Evolutionary conservation across 1,140 invertebrate species (phyloP).

Genomic region (Lepidostoma basale): DNA sequence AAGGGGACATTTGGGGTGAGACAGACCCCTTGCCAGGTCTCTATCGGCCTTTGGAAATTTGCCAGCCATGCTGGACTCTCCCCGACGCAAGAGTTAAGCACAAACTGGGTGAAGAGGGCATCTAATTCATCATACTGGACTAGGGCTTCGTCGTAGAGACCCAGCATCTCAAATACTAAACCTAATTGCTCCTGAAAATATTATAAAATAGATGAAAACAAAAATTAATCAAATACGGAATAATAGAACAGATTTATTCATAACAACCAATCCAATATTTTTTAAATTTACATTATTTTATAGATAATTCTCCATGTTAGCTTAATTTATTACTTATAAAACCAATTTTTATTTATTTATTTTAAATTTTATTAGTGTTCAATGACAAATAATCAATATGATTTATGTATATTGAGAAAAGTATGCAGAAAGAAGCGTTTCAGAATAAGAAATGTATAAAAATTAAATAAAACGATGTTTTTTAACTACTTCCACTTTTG

Average conservation of each 20-base stretch:
- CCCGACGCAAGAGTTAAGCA: constrained; percentile 88
- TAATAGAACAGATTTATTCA: background rate
- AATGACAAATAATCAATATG: too few species aligned
- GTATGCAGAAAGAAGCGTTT: too few species aligned
- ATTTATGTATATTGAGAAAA: too few species aligned
- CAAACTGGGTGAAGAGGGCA: constrained; percentile 95
- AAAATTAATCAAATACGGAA: background rate
- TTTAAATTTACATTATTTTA: too few species aligned
- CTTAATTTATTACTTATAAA: too few species aligned
- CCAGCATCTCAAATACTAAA: constrained; percentile 93
- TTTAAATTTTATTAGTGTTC: too few species aligned
- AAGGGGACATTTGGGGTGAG: constrained; percentile 71
- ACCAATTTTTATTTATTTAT: too few species aligned
- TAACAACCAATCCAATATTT: too few species aligned
- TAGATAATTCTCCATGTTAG: too few species aligned
- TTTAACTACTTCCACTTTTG: too few species aligned
- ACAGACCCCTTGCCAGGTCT: constrained; percentile 82
- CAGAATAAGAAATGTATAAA: too few species aligned
- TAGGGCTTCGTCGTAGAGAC: constrained; percentile 90
- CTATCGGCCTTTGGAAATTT: constrained; percentile 76
- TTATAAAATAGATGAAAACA: constrained; percentile 10
- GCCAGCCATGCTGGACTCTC: constrained; percentile 82
- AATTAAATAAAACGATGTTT: too few species aligned
- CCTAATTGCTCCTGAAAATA: constrained; percentile 89
- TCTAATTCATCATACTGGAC: constrained; percentile 97